Percentiles rank a stretch among this genome's conserved stretches.
These are phyloP conservation scores for Hippoglossus hippoglossus DNA, from an alignment of 2,797 vertebrate genomes.

Conservation along the genomic window DNA sequence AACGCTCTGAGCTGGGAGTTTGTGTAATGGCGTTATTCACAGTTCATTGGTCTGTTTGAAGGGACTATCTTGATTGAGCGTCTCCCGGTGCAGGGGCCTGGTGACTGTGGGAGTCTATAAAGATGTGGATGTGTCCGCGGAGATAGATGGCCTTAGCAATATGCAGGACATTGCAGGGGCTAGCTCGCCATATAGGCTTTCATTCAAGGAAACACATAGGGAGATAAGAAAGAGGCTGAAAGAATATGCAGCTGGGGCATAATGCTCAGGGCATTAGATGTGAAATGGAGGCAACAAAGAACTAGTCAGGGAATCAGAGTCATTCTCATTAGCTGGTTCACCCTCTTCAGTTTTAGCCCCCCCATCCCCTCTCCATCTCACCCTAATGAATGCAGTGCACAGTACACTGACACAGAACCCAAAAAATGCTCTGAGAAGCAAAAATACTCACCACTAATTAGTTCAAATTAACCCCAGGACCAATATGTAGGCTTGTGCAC, in stretches of 20 bases:
- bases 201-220: slow-evolving; percentile 56
- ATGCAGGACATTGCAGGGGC: slow-evolving; percentile 69
- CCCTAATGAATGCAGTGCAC: slow-evolving; percentile 60
- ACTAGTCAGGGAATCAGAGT: slow-evolving; percentile 68
- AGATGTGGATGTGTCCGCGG: slow-evolving; percentile 75
- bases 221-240: slow-evolving; percentile 65
- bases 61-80: slow-evolving; percentile 83
- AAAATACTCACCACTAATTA: slow-evolving; percentile 76
- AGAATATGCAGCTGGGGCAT: slow-evolving; percentile 52
- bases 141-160: slow-evolving; percentile 75
- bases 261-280: slow-evolving; percentile 60
- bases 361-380: slow-evolving; percentile 47
- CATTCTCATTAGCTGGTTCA: slow-evolving; percentile 72
- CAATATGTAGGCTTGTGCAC: slow-evolving; percentile 51
- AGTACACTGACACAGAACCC: slow-evolving; percentile 66
- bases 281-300: slow-evolving; percentile 69
- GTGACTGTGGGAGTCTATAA: slow-evolving; percentile 78
- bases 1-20: slow-evolving; percentile 72
- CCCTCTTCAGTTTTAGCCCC: slow-evolving; percentile 56
- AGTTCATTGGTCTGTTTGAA: slow-evolving; percentile 86
- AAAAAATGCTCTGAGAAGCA: slow-evolving; percentile 73
- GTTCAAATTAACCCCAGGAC: slow-evolving; percentile 81
- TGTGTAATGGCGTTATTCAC: slow-evolving; percentile 84
- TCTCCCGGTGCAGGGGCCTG: slow-evolving; percentile 69
- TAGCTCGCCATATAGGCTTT: slow-evolving; percentile 36